Percentiles rank a stretch among this genome's conserved stretches.
phyloP scores from a whole-genome alignment of 2,113 vertebrate genomes.

The Hippocampus barbouri region DNA sequence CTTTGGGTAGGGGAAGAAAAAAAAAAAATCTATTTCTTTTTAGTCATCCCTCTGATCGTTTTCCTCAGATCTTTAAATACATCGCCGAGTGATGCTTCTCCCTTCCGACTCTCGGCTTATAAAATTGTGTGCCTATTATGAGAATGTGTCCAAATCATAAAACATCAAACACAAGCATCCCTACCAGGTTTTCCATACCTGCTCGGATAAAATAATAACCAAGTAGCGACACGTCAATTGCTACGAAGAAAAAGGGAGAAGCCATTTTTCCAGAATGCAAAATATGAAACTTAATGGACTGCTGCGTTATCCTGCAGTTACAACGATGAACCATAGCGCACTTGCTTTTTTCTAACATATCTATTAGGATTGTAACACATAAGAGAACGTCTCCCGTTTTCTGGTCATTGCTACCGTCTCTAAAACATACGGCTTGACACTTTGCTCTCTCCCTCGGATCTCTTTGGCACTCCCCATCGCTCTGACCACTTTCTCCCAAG shows the following conservation, averaged over 20 bases:
- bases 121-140: constrained; percentile 27
- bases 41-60: constrained; percentile 13
- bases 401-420: no score
- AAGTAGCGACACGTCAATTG: constrained; percentile 5
- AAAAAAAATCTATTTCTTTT: not conserved
- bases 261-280: not conserved
- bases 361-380: no score
- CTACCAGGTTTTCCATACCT: constrained; percentile 1
- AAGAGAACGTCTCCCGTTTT: no score
- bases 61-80: constrained; percentile 27
- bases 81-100: constrained; percentile 10
- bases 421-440: no score
- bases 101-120: constrained; percentile 22
- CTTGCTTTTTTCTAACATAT: no score
- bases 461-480: no score
- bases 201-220: constrained; percentile 13
- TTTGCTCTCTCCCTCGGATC: no score
- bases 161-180: constrained; percentile 22
- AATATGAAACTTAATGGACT: not conserved
- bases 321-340: not conserved
- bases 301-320: no score
- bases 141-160: constrained; percentile 11
- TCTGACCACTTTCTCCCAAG: no score
- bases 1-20: constrained; percentile 2
- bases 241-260: not conserved